A percentile compares a stretch with the other conserved stretches of the same genome.
phyloP scores from a whole-genome alignment of 1,140 invertebrate species.

The Dendroctonus ponderosae region DNA sequence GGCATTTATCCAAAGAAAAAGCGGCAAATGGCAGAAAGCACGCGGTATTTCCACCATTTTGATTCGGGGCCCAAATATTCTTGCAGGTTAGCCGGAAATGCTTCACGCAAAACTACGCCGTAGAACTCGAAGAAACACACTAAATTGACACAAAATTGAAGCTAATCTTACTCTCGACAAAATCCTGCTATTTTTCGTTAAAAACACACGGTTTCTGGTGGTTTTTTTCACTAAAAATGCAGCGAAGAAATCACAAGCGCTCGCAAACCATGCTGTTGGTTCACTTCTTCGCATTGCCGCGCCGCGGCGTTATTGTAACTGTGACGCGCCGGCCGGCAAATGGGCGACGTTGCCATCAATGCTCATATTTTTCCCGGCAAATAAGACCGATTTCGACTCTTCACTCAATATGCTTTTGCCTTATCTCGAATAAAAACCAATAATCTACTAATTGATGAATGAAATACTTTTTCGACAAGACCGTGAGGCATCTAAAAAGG shows the following conservation, averaged over 20 bases:
- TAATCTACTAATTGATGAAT: too few relatives aligned
- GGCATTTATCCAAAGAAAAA: constrained; percentile 28
- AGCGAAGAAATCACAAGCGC: constrained; percentile 28
- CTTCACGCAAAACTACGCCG: constrained; percentile 26
- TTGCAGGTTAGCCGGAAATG: constrained; percentile 49
- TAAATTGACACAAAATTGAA: constrained; percentile 15
- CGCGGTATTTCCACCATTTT: constrained; percentile 50
- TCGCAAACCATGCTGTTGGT: constrained; percentile 16
- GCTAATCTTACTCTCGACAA: constrained; percentile 8
- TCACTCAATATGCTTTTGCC: too few relatives aligned
- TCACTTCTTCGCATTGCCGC: constrained; percentile 41
- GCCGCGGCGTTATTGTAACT: constrained; percentile 30
- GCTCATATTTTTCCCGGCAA: neutral
- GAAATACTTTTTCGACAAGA: too few relatives aligned
- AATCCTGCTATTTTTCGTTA: constrained; percentile 3
- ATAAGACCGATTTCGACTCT: too few relatives aligned
- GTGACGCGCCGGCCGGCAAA: constrained; percentile 26
- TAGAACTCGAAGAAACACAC: constrained; percentile 5
- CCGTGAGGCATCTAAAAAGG: too few relatives aligned
- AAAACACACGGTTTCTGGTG: constrained; percentile 29
- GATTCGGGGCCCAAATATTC: constrained; percentile 44
- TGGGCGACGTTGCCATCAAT: constrained; percentile 12
- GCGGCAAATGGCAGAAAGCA: constrained; percentile 44
- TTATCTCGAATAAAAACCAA: too few relatives aligned
- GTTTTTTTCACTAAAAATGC: constrained; percentile 33